Percentiles rank a stretch among this genome's conserved stretches.
Evolutionary conservation across 2,888 invertebrate genomes (phyloP).

Genomic region (Celastrina argiolus): DNA sequence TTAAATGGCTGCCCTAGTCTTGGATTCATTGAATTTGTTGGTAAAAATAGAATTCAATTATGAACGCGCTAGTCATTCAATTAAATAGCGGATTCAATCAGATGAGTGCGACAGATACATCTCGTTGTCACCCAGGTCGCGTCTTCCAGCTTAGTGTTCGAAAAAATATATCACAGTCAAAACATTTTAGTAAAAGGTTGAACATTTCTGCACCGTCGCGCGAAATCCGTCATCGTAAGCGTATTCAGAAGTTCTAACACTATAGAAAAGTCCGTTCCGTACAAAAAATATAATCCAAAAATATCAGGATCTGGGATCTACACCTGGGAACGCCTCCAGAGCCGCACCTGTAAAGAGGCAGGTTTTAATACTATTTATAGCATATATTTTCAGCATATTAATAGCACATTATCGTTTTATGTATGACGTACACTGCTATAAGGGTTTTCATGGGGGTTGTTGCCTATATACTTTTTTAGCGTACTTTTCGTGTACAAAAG

Average conservation of each 20-base stretch:
- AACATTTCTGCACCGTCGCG: background rate
- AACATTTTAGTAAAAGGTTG: background rate
- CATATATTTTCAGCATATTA: no score
- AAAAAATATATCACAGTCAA: constrained; percentile 14
- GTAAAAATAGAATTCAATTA: no score
- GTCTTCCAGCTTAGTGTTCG: background rate
- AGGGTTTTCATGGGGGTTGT: no score
- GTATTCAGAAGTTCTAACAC: constrained; percentile 58
- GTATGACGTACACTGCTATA: no score
- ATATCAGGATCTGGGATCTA: constrained; percentile 51
- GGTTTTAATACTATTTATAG: background rate
- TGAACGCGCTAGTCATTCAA: no score
- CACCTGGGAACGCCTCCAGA: constrained; percentile 58
- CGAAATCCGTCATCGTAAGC: constrained; percentile 59
- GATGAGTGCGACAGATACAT: background rate
- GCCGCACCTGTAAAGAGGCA: constrained; percentile 53
- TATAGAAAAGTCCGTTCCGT: constrained; percentile 48
- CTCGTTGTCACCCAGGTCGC: background rate
- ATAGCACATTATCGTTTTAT: background rate
- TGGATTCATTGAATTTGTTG: no score
- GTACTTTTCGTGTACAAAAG: no score
- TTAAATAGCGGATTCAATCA: no score
- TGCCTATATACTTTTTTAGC: no score
- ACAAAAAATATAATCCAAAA: constrained; percentile 69
- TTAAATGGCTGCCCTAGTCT: no score